Conservation (phyloP, 1,140 invertebrate genomes). For the Pristionchus pacificus region DNA sequence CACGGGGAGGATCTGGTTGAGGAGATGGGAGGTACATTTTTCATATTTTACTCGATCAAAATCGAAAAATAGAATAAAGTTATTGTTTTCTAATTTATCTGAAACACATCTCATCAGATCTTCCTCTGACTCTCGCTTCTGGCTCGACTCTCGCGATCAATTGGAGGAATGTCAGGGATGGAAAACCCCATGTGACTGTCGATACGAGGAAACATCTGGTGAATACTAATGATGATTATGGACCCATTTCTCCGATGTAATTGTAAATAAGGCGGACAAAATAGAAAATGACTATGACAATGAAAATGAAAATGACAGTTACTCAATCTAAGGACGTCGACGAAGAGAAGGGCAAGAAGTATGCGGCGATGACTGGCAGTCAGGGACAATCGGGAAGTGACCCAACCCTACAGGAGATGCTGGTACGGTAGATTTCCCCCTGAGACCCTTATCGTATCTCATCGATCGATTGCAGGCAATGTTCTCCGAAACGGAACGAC, state of each 20-base stretch:
- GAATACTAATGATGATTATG: no score
- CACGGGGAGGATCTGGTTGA: neutral
- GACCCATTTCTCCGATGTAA: no score
- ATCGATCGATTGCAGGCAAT: conserved; percentile 37
- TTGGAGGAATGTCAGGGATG: conserved; percentile 34
- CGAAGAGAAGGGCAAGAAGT: conserved; percentile 12
- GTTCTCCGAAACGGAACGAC: conserved; percentile 64
- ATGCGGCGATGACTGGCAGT: neutral
- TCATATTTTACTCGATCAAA: neutral
- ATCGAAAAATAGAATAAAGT: neutral
- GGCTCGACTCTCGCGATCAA: conserved; percentile 27
- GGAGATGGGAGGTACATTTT: neutral
- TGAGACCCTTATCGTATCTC: neutral
- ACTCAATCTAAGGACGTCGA: conserved; percentile 20
- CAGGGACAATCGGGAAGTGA: conserved; percentile 32
- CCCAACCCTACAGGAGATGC: conserved; percentile 61
- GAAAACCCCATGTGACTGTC: conserved; percentile 33
- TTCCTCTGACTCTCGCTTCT: neutral
- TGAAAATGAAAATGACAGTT: no score
- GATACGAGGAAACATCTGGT: conserved; percentile 21
- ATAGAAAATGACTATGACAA: no score
- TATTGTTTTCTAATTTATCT: neutral
- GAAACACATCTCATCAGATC: neutral
- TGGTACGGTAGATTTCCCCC: conserved; percentile 37
- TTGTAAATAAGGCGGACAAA: no score